Evolutionary conservation across 2,113 vertebrate species (phyloP).

Genomic region (Elachura formosa): DNA sequence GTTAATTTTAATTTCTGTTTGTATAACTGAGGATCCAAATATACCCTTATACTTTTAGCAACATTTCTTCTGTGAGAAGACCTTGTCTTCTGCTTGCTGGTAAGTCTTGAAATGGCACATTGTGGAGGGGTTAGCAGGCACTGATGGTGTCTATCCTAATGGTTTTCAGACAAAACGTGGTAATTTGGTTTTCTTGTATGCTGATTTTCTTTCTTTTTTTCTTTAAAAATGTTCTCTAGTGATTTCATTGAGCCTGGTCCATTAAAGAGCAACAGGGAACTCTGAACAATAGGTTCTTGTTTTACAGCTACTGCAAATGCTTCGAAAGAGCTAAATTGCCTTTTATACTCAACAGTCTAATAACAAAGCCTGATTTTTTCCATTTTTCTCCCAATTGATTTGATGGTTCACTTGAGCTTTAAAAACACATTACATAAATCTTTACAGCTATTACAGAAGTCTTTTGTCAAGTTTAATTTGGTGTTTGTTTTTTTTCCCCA

Average conservation of each 20-base stretch:
- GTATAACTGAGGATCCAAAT: not conserved
- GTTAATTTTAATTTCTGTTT: not conserved
- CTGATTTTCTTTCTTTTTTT: rapidly evolving
- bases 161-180: not conserved
- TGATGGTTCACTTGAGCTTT: slow-evolving; percentile 59
- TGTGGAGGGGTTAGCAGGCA: not conserved
- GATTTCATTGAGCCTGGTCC: slow-evolving; percentile 16
- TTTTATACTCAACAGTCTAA: slow-evolving; percentile 60
- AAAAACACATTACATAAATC: slow-evolving; percentile 61
- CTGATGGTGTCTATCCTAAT: not conserved
- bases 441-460: slow-evolving; percentile 43
- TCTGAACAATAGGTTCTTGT: slow-evolving; percentile 60
- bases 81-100: not conserved
- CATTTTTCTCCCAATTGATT: slow-evolving; percentile 35
- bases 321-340: slow-evolving; percentile 58
- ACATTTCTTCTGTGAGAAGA: not conserved
- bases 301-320: slow-evolving; percentile 52
- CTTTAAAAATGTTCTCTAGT: not conserved
- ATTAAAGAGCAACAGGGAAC: slow-evolving; percentile 22
- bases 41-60: not conserved
- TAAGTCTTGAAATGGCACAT: not conserved
- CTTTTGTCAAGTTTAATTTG: slow-evolving; percentile 51
- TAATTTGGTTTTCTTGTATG: not conserved
- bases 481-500: not conserved
- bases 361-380: slow-evolving; percentile 58